Percentiles rank a stretch among this genome's conserved stretches.
These are phyloP conservation scores for Aethes cnicana DNA, from an alignment of 2,888 invertebrate genomes.

Conservation along the genomic window DNA sequence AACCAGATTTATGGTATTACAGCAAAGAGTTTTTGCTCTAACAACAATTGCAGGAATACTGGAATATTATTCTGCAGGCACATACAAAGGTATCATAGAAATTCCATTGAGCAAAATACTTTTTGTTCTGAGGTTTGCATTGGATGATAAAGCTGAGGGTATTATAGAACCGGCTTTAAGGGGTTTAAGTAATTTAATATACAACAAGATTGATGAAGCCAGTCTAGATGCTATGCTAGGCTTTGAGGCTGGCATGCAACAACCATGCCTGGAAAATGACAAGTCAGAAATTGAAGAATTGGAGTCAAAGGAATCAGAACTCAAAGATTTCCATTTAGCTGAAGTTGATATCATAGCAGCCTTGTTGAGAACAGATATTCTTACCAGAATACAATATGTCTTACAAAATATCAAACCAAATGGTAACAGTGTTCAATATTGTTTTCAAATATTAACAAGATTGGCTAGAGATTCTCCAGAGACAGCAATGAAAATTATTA, in stretches of 20 bases:
- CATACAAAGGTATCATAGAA: slow-evolving; percentile 88
- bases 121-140: slow-evolving; percentile 90
- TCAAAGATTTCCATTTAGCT: slow-evolving; percentile 93
- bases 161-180: slow-evolving; percentile 88
- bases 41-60: slow-evolving; percentile 90
- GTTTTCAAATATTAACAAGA: slow-evolving; percentile 90
- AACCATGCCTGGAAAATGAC: slow-evolving; percentile 82
- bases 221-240: slow-evolving; percentile 87
- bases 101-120: slow-evolving; percentile 89
- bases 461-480: slow-evolving; percentile 89
- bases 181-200: slow-evolving; percentile 88
- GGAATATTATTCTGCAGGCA: slow-evolving; percentile 87
- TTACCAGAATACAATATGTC: slow-evolving; percentile 89
- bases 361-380: slow-evolving; percentile 87
- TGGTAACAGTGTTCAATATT: slow-evolving; percentile 87
- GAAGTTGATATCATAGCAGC: slow-evolving; percentile 91
- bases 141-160: slow-evolving; percentile 89
- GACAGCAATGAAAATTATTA: slow-evolving; percentile 84
- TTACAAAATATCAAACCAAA: slow-evolving; percentile 86
- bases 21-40: slow-evolving; percentile 92
- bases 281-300: slow-evolving; percentile 79
- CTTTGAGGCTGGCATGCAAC: slow-evolving; percentile 84
- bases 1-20: slow-evolving; percentile 88
- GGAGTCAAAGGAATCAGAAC: slow-evolving; percentile 81
- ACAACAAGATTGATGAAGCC: slow-evolving; percentile 90